These are phyloP conservation scores for Odontocerum albicorne DNA, from an alignment of 2,888 invertebrate species.

Conservation along the genomic window DNA sequence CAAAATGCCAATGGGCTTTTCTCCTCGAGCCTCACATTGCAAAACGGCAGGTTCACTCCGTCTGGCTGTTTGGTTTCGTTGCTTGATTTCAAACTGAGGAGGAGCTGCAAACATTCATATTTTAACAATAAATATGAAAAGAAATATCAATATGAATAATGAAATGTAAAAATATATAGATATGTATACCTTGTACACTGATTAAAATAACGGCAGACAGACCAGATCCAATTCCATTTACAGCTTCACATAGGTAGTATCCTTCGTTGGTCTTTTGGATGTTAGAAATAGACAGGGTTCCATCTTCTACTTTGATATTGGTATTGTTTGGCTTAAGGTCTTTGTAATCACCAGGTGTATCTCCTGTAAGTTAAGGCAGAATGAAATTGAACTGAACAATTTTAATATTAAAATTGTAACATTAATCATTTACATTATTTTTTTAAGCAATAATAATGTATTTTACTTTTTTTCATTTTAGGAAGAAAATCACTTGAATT, in stretches of 20 bases:
- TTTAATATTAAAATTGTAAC: too few relatives aligned
- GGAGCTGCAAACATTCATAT: constrained; percentile 83
- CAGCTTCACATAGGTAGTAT: constrained; percentile 93
- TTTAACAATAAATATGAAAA: too few relatives aligned
- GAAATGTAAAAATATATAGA: constrained; percentile 7
- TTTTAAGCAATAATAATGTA: too few relatives aligned
- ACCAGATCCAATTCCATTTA: constrained; percentile 94
- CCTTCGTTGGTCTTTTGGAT: constrained; percentile 94
- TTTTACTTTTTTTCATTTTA: too few relatives aligned
- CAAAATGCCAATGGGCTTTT: constrained; percentile 91
- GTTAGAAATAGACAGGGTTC: constrained; percentile 85
- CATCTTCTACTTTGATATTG: constrained; percentile 91
- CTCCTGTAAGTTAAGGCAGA: constrained; percentile 60
- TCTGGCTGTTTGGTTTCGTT: constrained; percentile 87
- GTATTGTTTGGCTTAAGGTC: constrained; percentile 89
- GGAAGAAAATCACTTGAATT: too few relatives aligned
- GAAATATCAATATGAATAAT: neutral
- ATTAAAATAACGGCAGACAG: constrained; percentile 92
- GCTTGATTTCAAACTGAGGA: constrained; percentile 90
- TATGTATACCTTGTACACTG: constrained; percentile 90
- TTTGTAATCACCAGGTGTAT: constrained; percentile 90
- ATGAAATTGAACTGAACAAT: too few relatives aligned
- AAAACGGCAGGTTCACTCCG: constrained; percentile 88
- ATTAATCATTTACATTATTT: too few relatives aligned
- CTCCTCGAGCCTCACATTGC: constrained; percentile 91